A percentile compares a stretch with the other conserved stretches of the same genome.
Conservation (phyloP, 2,113 vertebrate species). For the Heliornis fulica region DNA sequence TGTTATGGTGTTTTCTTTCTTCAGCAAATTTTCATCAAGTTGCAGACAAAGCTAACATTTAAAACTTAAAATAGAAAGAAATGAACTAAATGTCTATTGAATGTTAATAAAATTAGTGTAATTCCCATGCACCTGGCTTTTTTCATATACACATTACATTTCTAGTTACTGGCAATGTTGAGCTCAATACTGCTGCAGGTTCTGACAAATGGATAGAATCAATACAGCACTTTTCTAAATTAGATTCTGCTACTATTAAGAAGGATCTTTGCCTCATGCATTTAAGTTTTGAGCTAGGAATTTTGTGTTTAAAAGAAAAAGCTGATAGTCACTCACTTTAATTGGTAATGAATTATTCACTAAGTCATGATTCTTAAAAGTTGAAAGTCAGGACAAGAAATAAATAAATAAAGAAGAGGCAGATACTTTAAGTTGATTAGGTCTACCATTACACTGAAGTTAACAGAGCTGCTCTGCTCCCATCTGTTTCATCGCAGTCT, state of each 20-base stretch:
- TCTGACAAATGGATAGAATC: conserved; percentile 51
- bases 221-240: conserved; percentile 59
- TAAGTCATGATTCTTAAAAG: not conserved
- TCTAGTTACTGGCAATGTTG: conserved; percentile 45
- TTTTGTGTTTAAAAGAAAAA: not conserved
- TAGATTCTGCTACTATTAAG: conserved; percentile 38
- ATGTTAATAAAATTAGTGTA: conserved; percentile 41
- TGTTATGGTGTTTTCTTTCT: not conserved
- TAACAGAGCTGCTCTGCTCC: not conserved
- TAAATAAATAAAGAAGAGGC: conserved; percentile 39
- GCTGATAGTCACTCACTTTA: not conserved
- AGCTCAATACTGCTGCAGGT: conserved; percentile 11
- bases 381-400: conserved; percentile 17
- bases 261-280: not conserved
- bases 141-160: conserved; percentile 50
- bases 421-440: not conserved
- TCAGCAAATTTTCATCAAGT: conserved; percentile 27
- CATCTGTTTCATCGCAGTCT: not conserved
- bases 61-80: conserved; percentile 48
- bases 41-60: conserved; percentile 32
- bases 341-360: conserved; percentile 29
- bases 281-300: not conserved
- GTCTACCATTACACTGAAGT: not conserved
- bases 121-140: conserved; percentile 59
- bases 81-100: conserved; percentile 31